These are phyloP conservation scores for Pherbina coryleti DNA, from an alignment of 2,888 invertebrate species.

Conservation along the genomic window DNA sequence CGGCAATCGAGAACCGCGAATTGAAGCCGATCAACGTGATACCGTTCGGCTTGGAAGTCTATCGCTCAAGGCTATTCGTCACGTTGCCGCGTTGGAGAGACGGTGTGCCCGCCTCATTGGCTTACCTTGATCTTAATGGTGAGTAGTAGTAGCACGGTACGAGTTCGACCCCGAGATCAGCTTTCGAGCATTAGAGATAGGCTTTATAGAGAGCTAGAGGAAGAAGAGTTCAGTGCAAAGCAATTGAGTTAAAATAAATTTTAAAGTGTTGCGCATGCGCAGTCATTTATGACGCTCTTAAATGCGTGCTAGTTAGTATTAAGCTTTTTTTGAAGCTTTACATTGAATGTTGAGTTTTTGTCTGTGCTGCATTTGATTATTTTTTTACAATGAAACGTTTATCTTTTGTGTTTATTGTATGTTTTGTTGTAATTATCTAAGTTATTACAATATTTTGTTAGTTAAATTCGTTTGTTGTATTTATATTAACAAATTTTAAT, in stretches of 20 bases:
- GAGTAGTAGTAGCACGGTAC: slow-evolving; percentile 55
- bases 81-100: slow-evolving; percentile 82
- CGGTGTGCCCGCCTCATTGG: slow-evolving; percentile 82
- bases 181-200: background rate
- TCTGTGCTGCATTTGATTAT: too few species aligned
- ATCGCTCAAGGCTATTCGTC: slow-evolving; percentile 77
- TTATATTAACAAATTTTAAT: too few species aligned
- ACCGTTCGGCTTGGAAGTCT: slow-evolving; percentile 81
- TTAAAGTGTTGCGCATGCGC: background rate
- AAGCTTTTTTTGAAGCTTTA: too few species aligned
- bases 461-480: too few species aligned
- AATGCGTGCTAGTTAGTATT: too few species aligned
- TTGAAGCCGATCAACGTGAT: slow-evolving; percentile 81
- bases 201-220: background rate
- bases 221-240: background rate
- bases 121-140: slow-evolving; percentile 81
- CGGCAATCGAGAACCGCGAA: slow-evolving; percentile 73
- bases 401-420: background rate
- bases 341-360: too few species aligned
- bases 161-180: background rate
- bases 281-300: background rate
- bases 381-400: background rate
- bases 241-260: background rate
- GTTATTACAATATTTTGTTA: too few species aligned
- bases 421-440: background rate